Evolutionary conservation across 1,140 invertebrate genomes (phyloP), one percentile per base, ranked within the genome.

Genomic region (Papilio helenus): DNA sequence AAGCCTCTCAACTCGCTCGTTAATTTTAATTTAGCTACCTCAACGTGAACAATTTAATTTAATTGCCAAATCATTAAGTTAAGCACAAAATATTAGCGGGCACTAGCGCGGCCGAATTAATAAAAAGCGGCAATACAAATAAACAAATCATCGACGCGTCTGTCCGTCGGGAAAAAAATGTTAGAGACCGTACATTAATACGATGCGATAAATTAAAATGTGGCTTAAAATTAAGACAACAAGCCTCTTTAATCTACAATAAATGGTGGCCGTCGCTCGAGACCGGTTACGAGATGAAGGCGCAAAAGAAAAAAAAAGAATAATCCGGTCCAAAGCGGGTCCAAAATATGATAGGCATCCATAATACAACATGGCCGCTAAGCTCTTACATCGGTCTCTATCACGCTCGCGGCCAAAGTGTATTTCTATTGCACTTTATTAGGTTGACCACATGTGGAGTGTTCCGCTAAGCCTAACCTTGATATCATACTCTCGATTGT

Each of bases 271-370:
- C 90, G 89, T 90, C 92, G 88, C 88, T 87, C 86, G 80, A 91
- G 91, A 94, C 93, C 93, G 92, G 93, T 94, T 93, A 79, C 73
- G 88, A 90, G 91, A 89, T 88, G 90, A 88, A 92, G 92, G 89
- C 89, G 90, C 87, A 92, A 93, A 92, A 89, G 87, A 90, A 92
- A 92, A 68, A n/a, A 88, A 93, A 94, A 90, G 86, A 91, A 92
- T 93, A 93, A 92, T 92, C 92, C 91, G 91, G 92, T 93, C 87
- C 89, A 81, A 86, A 93, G 89, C 92, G 89, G 90, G 91, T 93
- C 93, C 93, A 94, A 94, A 94, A 93, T 94, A 94, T 94, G 93
- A 93, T 94, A 93, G 92, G 93, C 91, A 94, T 94, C 93, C 92
- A 94, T 94, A 94, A 92, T 93, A 92, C 92, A 94, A 94, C 91